Base-by-base conservation (phyloP, 2,888 invertebrate genomes). In the Dasypogon diadema region DNA sequence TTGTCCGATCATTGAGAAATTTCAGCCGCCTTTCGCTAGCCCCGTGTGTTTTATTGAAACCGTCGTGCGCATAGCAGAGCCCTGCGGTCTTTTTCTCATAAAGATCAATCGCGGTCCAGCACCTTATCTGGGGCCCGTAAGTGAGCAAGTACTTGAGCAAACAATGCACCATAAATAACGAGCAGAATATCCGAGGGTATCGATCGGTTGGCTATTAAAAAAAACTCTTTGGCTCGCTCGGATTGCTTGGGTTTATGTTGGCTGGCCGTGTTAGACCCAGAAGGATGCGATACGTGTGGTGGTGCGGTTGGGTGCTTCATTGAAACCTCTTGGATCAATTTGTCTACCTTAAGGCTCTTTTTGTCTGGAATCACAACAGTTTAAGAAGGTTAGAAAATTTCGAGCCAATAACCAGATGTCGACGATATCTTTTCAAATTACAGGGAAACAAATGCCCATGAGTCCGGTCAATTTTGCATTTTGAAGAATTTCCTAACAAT, bases 71-170 rank as follows among this genome's bases (percentile, higher is more conserved):
- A 21, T 54, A 46, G 5, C 54, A 26, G 51, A 70, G 30, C 54
- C 70, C 70, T 54, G 51, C 51, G 70, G 70, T 37, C 12, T 34
- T 26, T 77, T 77, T 77, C 77, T 75, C 77, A 77, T 75, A 77
- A 75, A 77, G 77, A 77, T 77, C 77, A 72, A 75, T 77, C 75
- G 55, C 56, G 72, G 58, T 51, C 46, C 65, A 48, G 65, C 73
- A 75, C 74, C 75, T 77, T 77, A 77, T 77, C 77, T 75, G 21
- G 46, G 48, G 63, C 54, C 70, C 26, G 24, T 58, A 72, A 77
- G 75, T 75, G 74, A 77, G 75, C 77, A 75, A 75, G 75, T 75
- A 77, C 75, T 77, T 77, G 75, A 77, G 73, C 75, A 77, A 77
- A 77, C 77, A 77, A 77, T 77, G 77, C 72, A 46, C 72, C 65